Conservation (phyloP, 2,113 vertebrate species). For the Aptenodytes patagonicus region DNA sequence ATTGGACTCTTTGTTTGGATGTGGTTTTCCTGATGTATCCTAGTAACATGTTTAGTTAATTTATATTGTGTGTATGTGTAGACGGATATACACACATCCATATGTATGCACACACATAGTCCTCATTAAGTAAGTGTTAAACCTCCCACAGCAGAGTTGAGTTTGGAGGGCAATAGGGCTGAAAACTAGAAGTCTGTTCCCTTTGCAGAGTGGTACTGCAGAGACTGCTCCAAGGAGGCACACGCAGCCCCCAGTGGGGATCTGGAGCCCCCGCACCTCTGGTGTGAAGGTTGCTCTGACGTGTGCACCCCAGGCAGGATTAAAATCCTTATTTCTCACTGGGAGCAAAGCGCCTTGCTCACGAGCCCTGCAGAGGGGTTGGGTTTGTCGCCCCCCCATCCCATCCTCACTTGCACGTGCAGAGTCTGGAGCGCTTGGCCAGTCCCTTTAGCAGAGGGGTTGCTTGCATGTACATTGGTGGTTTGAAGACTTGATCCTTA, state of each 20-base stretch:
- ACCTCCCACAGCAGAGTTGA: slow-evolving; percentile 19
- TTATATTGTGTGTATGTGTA: slow-evolving; percentile 27
- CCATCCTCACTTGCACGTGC: accelerated
- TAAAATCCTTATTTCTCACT: not conserved
- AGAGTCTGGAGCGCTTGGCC: not conserved
- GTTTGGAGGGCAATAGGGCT: not conserved
- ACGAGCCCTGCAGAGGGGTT: accelerated
- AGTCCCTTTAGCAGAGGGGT: not conserved
- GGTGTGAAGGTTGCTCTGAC: not conserved
- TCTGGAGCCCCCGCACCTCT: not conserved
- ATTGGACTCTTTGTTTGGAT: slow-evolving; percentile 47
- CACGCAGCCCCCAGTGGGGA: not conserved
- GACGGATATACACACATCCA: slow-evolving; percentile 60
- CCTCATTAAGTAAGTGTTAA: slow-evolving; percentile 53
- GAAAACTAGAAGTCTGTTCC: not conserved
- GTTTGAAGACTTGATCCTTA: not conserved
- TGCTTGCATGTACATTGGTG: accelerated
- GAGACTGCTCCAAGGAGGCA: not conserved
- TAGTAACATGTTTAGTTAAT: slow-evolving; percentile 63
- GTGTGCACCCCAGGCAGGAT: not conserved
- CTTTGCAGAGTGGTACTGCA: not conserved
- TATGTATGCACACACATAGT: slow-evolving; percentile 37
- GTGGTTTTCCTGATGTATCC: slow-evolving; percentile 62
- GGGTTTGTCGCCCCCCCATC: accelerated
- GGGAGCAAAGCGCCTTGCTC: not conserved